Base-by-base conservation (phyloP, 92 coral and sea anemone genomes). In the Parazoanthus swiftii region DNA sequence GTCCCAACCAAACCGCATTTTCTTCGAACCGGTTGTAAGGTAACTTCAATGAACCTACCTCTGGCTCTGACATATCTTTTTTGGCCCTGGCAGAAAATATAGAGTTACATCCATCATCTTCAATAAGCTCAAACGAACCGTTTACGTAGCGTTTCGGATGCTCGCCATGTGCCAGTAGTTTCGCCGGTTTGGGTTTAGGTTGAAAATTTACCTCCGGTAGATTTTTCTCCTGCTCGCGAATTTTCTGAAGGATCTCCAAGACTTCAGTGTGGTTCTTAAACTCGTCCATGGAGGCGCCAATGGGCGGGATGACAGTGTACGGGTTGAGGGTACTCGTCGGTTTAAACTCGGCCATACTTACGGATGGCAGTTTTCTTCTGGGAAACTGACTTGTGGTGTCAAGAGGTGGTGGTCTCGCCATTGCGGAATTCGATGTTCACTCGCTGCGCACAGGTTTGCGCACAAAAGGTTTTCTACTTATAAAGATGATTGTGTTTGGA, bases 191-290 rank as follows among this genome's bases (percentile, higher is more conserved):
- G 70, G 8, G 26, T 23, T 63, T 63, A 63, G 70, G 26, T 23
- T 63, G n/a, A 21, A 23, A 0, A 63, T 63, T 63, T 1, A 63
- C 26, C 70, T 13, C 36, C 6, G 76, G 86, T 16, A 82, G 58
- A 2, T 35, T 65, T 7, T 59, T 4, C 50, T 71, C 86, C 48
- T 82, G 63, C 56, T 29, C 39, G 18, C 82, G 67, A 48, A 79
- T 79, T 79, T 79, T 79, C 37, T 48, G 66, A 25, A 46, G 67
- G 9, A 59, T 48, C 42, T 79, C 82, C 82, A 43, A 79, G 35
- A 79, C 66, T 25, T 79, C 82, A 10, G 58, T 79, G 42, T 79
- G 56, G 66, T 79, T 79, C 23, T 79, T 79, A 25, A 79, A 79
- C 38, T 50, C 82, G 66, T 79, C 14, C 3, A 79, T 79, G 21